phyloP scores from a whole-genome alignment of 2,888 invertebrate genomes.

The Drosophila greeni region DNA sequence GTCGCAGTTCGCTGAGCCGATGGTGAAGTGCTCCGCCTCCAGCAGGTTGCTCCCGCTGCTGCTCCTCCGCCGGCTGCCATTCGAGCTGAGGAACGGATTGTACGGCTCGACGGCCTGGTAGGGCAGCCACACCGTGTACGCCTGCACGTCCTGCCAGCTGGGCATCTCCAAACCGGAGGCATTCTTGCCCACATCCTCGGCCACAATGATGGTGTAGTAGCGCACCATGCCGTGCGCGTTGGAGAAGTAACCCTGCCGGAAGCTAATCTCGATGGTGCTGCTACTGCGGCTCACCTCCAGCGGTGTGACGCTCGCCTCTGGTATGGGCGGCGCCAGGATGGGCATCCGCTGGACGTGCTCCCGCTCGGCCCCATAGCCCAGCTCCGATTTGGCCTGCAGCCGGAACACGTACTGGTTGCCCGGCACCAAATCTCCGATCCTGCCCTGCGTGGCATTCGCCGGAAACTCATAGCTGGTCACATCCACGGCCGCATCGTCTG shows the following conservation, averaged over 20 bases:
- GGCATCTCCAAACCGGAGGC: constrained; percentile 90
- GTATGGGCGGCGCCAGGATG: constrained; percentile 87
- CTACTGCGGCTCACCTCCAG: constrained; percentile 87
- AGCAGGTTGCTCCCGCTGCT: neutral
- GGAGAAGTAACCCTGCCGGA: constrained; percentile 92
- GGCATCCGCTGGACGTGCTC: constrained; percentile 89
- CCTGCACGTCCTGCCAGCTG: constrained; percentile 94
- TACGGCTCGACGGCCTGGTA: constrained; percentile 94
- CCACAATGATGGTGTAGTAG: constrained; percentile 92
- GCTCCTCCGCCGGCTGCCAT: constrained; percentile 80
- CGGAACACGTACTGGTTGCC: constrained; percentile 89
- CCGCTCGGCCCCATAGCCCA: constrained; percentile 87
- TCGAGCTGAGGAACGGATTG: constrained; percentile 88
- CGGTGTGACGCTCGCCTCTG: constrained; percentile 85
- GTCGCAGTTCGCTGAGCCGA: constrained; percentile 90
- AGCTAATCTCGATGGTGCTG: constrained; percentile 88
- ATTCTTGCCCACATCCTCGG: constrained; percentile 90
- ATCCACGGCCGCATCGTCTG: constrained; percentile 82
- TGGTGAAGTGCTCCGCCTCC: constrained; percentile 90
- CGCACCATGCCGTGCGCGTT: constrained; percentile 89
- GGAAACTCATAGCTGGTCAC: constrained; percentile 82
- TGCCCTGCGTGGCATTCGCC: constrained; percentile 83
- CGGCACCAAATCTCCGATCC: constrained; percentile 86
- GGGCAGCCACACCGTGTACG: constrained; percentile 93
- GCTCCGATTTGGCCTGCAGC: constrained; percentile 91